A percentile compares a stretch with the other conserved stretches of the same genome.
Evolutionary conservation across 2,888 invertebrate species (phyloP).

Genomic region (Lycia hirtaria): DNA sequence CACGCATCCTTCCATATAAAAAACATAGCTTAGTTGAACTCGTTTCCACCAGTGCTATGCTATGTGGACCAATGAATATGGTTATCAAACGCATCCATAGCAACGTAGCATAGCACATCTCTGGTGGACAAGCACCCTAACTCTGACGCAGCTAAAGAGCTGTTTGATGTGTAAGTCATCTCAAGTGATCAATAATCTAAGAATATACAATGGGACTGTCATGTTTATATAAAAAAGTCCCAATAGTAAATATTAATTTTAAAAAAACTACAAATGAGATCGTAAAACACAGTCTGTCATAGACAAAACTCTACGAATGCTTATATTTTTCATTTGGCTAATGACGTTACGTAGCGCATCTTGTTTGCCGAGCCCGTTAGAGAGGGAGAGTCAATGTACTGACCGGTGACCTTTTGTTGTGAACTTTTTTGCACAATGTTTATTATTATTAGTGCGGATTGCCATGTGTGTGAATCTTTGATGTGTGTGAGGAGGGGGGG

Average conservation of each 20-base stretch:
- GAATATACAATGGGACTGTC: too few relatives aligned
- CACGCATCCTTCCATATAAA: too few relatives aligned
- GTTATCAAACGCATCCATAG: too few relatives aligned
- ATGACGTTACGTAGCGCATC: constrained; percentile 2
- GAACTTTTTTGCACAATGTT: constrained; percentile 43
- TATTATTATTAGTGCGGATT: constrained; percentile 30
- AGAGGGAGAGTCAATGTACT: constrained; percentile 49
- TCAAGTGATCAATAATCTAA: too few relatives aligned
- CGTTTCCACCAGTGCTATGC: too few relatives aligned
- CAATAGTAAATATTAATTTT: neutral
- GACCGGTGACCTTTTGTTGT: constrained; percentile 46
- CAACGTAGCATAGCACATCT: too few relatives aligned
- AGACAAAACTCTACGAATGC: neutral
- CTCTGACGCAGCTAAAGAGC: too few relatives aligned
- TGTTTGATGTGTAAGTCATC: too few relatives aligned
- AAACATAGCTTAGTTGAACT: too few relatives aligned
- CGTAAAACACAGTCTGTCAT: neutral
- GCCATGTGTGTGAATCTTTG: constrained; percentile 8
- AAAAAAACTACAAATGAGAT: neutral
- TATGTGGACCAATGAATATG: too few relatives aligned
- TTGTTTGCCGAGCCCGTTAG: constrained; percentile 25
- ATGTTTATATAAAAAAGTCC: too few relatives aligned
- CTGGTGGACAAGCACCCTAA: too few relatives aligned
- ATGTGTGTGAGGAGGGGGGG: neutral
- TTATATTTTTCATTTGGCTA: neutral